Evolutionary conservation across 2,797 vertebrate genomes (phyloP).

Genomic region (Diplodus puntazzo): DNA sequence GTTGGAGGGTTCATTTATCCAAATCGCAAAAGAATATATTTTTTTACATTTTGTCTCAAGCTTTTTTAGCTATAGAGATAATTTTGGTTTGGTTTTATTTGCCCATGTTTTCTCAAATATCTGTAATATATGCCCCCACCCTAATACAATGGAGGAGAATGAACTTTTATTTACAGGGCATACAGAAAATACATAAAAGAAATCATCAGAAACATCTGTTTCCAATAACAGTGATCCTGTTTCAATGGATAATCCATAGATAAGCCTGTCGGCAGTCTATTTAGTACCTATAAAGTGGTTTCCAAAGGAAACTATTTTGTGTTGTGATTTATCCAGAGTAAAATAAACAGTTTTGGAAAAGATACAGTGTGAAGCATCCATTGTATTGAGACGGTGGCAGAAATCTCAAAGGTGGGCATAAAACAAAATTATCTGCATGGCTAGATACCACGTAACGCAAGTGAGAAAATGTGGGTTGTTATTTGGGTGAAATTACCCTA

Average conservation of each 20-base stretch:
- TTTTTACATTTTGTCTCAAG: background rate
- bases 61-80: background rate
- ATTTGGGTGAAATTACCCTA: slow-evolving; percentile 19
- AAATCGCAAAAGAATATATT: background rate
- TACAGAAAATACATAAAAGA: background rate
- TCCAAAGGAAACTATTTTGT: background rate
- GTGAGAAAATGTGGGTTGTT: background rate
- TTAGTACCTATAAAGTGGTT: background rate
- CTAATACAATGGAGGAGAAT: background rate
- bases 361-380: background rate
- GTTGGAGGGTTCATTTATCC: background rate
- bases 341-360: background rate
- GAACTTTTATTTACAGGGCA: background rate
- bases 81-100: background rate
- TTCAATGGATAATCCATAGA: background rate
- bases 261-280: background rate
- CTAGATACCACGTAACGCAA: background rate
- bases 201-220: background rate
- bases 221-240: background rate
- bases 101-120: background rate
- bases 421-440: slow-evolving; percentile 1
- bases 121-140: background rate
- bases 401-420: background rate
- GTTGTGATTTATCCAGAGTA: background rate
- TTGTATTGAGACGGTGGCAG: background rate